Base-by-base conservation (phyloP, 2,797 vertebrate species). In the Spondyliosoma cantharus region DNA sequence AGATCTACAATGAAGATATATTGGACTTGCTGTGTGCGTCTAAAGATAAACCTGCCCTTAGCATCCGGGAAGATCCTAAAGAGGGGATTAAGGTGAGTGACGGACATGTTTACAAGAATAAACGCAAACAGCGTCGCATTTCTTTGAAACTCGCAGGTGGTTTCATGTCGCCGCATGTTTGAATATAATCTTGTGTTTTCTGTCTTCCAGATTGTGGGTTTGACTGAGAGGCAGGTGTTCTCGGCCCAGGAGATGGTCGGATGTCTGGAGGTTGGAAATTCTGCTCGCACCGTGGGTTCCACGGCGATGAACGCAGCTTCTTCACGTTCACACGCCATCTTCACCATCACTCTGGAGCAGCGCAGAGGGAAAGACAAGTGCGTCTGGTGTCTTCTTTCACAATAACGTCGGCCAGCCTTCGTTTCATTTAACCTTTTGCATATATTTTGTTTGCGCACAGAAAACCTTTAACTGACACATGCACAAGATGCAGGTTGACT, bases 1-100 rank as follows among this genome's bases (percentile, higher is more conserved):
- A 99, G 97, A 96, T 99, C 76, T 99, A 99, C 87, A 99, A 99
- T 22, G 97, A 99, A 91, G 97, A 99, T 22, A 97, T 99, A 74
- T 86, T 98, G 66, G 97, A 99, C 87, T 94, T 99, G 78, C 90
- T 99, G 20, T 96, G 94, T 75, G 7, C 94, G 0, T 93, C 95
- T 50, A 96, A 96, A 89, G 97, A 98, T 0, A 96, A 95, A 71
- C 89, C 95, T 1, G 60, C 93, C 71, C 94, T 99, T 86, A 97
- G 94, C 85, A 97, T 99, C 80, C 93, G 97, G 4, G 97, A 99
- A 84, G 97, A 99, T 76, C 97, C 98, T 2, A 99, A 99, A 87
- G 97, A 97, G 20, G 97, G 97, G 71, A 99, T 99, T 65, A 99
- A 98, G 96, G 98, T 98, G 24, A 90, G 91, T 75, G 46, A 76